Evolutionary conservation across 2,113 vertebrate genomes (phyloP), one percentile per base, ranked within the genome.

Genomic region (Atlantisia rogersi): DNA sequence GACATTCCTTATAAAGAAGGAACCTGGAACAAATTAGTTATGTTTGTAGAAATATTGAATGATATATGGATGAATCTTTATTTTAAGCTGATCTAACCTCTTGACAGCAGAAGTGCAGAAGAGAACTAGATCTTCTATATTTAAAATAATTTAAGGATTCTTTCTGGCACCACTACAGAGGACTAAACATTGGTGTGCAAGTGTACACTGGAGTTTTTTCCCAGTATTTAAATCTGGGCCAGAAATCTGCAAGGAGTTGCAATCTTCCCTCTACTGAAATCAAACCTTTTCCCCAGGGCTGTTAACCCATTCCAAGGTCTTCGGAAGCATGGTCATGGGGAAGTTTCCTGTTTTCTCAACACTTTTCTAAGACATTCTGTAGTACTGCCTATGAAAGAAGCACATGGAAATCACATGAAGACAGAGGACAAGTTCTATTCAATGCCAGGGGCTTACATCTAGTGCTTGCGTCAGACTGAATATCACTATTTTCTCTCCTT

Each of bases 141-240:
- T 86, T 76, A 52, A 63, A 18, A 1, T 83, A 67, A 81, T 77
- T 95, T 94, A 94, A 95, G 55, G 86, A 80, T 81, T 90, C 58
- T 13, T 95, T 96, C 95, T 96, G 89, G 77, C 87, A 92, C 15
- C 11, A 28, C 58, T 92, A 79, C 58, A 94, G 80, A 95, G 55
- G 35, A 88, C 52, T 71, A 69, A 94, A 74, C 88, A 92, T 90
- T 94, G 86, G 59, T 95, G 79, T 78, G 59, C 28, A 64, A 96
- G 58, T 91, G 46, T 81, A 88, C 7, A 0, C 15, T 92, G 58
- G 70, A 85, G 22, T 39, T 93, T 82, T 97, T 93, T 88, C 29
- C 75, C 82, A 58, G 32, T 71, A 80, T 95, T 90, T 97, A 94
- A 95, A 94, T 88, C 63, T 48, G n/a, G 50, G 68, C 85, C 73